These are phyloP conservation scores for Tetramorium bicarinatum DNA, from an alignment of 2,888 invertebrate genomes.

Conservation along the genomic window DNA sequence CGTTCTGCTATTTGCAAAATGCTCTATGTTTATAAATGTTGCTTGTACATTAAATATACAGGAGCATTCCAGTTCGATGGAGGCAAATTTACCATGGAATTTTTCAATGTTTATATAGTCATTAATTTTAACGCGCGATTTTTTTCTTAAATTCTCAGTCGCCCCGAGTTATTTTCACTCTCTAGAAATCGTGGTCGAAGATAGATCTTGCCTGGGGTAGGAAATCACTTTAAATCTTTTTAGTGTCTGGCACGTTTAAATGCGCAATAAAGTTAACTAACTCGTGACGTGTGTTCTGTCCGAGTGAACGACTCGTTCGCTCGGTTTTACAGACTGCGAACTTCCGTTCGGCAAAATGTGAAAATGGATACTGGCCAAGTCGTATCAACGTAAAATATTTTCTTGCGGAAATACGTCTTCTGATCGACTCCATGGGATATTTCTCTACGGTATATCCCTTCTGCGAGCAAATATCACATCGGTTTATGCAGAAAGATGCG, in stretches of 20 bases:
- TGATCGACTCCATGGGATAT: conserved; percentile 41
- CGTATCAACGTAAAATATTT: conserved; percentile 43
- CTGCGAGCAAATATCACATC: conserved; percentile 34
- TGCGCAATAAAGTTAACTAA: conserved; percentile 23
- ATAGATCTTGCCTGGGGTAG: background rate
- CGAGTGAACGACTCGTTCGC: background rate
- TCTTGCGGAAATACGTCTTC: conserved; percentile 38
- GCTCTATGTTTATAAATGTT: background rate
- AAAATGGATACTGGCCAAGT: conserved; percentile 50
- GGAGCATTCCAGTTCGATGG: background rate
- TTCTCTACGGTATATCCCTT: conserved; percentile 28
- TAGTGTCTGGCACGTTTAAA: conserved; percentile 1
- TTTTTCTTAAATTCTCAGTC: background rate
- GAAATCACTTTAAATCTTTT: conserved; percentile 10
- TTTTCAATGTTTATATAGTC: conserved; percentile 6
- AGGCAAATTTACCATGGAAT: background rate
- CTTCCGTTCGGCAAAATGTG: conserved; percentile 18
- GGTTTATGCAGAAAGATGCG: conserved; percentile 17
- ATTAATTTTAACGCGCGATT: conserved; percentile 1
- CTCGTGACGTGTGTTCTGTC: background rate
- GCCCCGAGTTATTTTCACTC: background rate
- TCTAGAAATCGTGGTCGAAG: background rate
- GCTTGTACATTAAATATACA: conserved; percentile 1
- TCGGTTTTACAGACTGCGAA: conserved; percentile 24
- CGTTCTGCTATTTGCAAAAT: conserved; percentile 18